Percentiles rank a stretch among this genome's conserved stretches.
Evolutionary conservation across 2,888 invertebrate genomes (phyloP).

Genomic region (Subacronicta megacephala): DNA sequence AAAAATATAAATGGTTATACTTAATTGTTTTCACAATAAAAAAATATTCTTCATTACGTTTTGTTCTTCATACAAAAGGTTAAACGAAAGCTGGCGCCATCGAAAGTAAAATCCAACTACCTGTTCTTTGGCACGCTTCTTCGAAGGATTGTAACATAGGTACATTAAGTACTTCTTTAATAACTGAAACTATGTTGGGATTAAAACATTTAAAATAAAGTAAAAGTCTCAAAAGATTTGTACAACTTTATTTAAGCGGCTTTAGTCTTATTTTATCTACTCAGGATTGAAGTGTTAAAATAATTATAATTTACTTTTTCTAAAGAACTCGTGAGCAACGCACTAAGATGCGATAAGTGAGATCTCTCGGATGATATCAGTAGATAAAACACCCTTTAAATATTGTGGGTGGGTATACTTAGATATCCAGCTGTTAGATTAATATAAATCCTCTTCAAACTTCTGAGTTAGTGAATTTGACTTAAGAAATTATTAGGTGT

Average conservation of each 20-base stretch:
- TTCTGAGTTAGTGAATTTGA: no score
- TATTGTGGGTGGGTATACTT: no score
- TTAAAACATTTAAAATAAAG: conserved; percentile 11
- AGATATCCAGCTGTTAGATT: no score
- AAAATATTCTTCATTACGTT: no score
- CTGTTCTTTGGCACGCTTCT: conserved; percentile 17
- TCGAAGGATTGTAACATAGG: conserved; percentile 10
- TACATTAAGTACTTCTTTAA: no score
- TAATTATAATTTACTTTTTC: not conserved
- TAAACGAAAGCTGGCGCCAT: conserved; percentile 13
- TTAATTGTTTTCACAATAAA: no score
- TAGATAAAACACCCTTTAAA: no score
- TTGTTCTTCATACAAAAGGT: no score
- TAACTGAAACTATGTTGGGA: conserved; percentile 8
- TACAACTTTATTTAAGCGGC: conserved; percentile 30
- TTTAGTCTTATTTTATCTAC: conserved; percentile 7
- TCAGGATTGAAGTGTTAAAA: conserved; percentile 5
- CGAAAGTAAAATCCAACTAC: not conserved
- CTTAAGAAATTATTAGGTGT: no score
- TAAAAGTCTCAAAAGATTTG: conserved; percentile 24
- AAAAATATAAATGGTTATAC: no score
- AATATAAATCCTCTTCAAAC: no score
- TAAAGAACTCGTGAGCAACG: not conserved
- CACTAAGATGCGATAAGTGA: not conserved
- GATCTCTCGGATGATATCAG: not conserved